These are phyloP conservation scores for Drosophila bipectinata DNA, from an alignment of 1,140 invertebrate genomes.

Conservation along the genomic window DNA sequence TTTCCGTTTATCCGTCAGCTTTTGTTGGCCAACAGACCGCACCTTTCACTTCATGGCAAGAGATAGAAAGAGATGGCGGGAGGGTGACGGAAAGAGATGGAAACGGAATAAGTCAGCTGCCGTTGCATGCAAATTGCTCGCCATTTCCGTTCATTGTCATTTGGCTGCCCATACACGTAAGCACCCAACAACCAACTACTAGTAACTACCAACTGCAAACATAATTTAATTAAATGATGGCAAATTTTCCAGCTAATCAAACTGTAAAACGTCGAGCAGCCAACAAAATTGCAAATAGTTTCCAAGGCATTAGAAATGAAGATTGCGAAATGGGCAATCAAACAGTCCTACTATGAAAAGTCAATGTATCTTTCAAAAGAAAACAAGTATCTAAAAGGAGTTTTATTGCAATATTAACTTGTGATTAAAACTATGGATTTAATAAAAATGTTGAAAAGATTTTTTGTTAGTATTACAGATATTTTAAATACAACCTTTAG, in stretches of 20 bases:
- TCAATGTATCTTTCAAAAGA: background rate
- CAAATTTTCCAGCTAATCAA: slow-evolving; percentile 79
- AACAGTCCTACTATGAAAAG: background rate
- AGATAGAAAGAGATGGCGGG: background rate
- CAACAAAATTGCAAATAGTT: slow-evolving; percentile 46
- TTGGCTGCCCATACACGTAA: slow-evolving; percentile 58
- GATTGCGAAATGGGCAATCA: slow-evolving; percentile 41
- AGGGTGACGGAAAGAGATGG: slow-evolving; percentile 2
- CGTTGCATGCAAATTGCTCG: slow-evolving; percentile 73
- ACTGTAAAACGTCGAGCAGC: slow-evolving; percentile 46
- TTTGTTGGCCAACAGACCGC: slow-evolving; percentile 37
- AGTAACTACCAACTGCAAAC: slow-evolving; percentile 46
- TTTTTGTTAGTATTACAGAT: no score
- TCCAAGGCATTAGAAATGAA: slow-evolving; percentile 60
- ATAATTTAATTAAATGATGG: slow-evolving; percentile 80
- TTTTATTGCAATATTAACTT: no score
- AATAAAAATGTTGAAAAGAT: no score
- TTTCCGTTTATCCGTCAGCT: slow-evolving; percentile 20
- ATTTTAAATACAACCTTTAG: no score
- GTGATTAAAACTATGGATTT: no score
- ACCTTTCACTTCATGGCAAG: slow-evolving; percentile 39
- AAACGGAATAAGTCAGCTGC: slow-evolving; percentile 46
- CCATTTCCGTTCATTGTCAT: slow-evolving; percentile 77
- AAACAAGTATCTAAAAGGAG: background rate
- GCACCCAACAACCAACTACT: slow-evolving; percentile 43